These are phyloP conservation scores for Amphimallon solstitiale DNA, from an alignment of 2,888 invertebrate species.

Conservation along the genomic window DNA sequence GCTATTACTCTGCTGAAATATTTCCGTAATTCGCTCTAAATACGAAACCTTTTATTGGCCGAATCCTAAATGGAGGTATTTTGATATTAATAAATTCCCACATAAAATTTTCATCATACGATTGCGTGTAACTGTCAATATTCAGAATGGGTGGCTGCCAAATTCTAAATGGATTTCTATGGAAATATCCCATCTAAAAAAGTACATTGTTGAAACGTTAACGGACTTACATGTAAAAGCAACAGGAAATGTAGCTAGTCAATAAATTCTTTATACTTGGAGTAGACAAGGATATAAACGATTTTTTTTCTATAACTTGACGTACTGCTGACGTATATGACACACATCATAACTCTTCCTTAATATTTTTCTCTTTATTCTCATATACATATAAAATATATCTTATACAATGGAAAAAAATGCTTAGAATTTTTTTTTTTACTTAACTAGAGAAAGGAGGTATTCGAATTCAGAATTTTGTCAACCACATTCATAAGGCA, in stretches of 20 bases:
- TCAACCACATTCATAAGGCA: too few species aligned
- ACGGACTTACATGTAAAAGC: not conserved
- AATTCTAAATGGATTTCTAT: slow-evolving; percentile 4
- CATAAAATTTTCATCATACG: not conserved
- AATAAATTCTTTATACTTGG: slow-evolving; percentile 6
- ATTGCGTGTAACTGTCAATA: not conserved
- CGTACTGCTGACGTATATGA: not conserved
- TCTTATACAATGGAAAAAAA: too few species aligned
- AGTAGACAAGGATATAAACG: not conserved
- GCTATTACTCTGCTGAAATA: too few species aligned
- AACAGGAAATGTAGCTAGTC: slow-evolving; percentile 11
- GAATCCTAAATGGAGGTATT: too few species aligned
- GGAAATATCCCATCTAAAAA: not conserved
- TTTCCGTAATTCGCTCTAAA: too few species aligned
- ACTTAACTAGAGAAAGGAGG: too few species aligned
- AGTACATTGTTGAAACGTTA: not conserved
- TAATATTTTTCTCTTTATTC: too few species aligned
- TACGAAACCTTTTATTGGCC: too few species aligned
- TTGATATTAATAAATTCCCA: not conserved
- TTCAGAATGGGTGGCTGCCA: not conserved
- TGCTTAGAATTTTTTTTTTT: too few species aligned
- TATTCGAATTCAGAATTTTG: too few species aligned
- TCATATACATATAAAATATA: too few species aligned
- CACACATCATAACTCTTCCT: too few species aligned
- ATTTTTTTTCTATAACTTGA: not conserved